Conservation (phyloP, 2,888 invertebrate genomes). For the Eupsilia transversa region DNA sequence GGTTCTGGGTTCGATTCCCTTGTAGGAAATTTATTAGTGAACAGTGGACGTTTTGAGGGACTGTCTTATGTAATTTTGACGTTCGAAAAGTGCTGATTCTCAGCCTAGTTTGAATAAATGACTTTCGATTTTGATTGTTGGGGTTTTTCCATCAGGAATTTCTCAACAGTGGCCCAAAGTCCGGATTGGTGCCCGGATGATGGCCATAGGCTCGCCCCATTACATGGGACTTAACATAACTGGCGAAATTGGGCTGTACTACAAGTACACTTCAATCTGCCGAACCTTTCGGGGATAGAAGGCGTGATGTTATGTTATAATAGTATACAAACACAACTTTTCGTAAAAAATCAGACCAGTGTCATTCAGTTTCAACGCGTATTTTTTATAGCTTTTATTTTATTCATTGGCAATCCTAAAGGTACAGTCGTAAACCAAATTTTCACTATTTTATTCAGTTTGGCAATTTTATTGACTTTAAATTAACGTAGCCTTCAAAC, state of each 20-base stretch:
- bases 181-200: neutral
- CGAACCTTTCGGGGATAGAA: neutral
- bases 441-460: constrained; percentile 54
- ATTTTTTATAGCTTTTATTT: constrained; percentile 51
- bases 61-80: no score
- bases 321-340: neutral
- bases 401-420: constrained; percentile 55
- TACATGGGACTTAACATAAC: no score
- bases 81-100: no score
- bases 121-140: no score
- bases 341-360: neutral
- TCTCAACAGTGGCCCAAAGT: neutral
- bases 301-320: neutral
- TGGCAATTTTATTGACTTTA: constrained; percentile 48
- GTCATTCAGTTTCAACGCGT: constrained; percentile 17
- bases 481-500: constrained; percentile 6
- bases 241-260: neutral
- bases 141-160: neutral
- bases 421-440: constrained; percentile 55
- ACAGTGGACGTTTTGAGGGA: no score
- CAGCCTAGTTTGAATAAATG: no score
- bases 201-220: neutral
- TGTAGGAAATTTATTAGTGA: neutral
- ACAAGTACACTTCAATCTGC: neutral
- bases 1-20: neutral